A percentile compares a stretch with the other conserved stretches of the same genome.
These are phyloP conservation scores for Phyllostomus discolor DNA, from an alignment of 2,113 vertebrate species.

Conservation along the genomic window DNA sequence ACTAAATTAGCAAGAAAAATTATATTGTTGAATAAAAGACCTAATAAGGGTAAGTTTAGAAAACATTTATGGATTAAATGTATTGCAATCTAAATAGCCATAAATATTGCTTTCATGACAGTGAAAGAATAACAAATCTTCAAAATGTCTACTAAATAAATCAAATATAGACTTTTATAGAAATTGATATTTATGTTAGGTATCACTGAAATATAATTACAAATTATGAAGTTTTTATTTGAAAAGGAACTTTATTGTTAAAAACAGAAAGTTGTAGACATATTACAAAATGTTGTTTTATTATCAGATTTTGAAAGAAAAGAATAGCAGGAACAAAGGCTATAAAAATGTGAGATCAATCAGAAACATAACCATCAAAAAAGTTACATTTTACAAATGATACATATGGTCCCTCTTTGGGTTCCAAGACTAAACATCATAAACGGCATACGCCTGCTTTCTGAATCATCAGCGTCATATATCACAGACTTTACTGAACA, in stretches of 20 bases:
- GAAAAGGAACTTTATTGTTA: neutral
- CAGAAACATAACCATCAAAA: neutral
- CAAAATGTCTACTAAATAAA: neutral
- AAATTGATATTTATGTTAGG: neutral
- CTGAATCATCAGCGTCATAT: constrained; percentile 24
- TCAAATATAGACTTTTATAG: neutral
- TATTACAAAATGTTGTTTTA: neutral
- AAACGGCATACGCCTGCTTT: neutral
- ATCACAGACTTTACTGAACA: neutral
- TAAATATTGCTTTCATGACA: neutral
- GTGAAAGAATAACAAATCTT: neutral
- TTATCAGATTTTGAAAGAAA: neutral
- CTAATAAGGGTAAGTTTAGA: neutral
- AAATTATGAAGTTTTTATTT: neutral
- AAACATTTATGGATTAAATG: neutral
- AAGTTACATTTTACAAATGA: neutral
- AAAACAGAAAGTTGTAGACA: neutral
- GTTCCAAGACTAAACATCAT: neutral
- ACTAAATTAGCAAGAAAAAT: neutral
- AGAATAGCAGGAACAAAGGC: neutral
- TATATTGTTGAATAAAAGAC: neutral
- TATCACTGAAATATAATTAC: neutral
- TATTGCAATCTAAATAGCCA: neutral
- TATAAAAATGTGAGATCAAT: neutral
- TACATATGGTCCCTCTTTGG: neutral